These are phyloP conservation scores for Eptesicus fuscus DNA, from an alignment of 2,113 vertebrate species.

Conservation along the genomic window DNA sequence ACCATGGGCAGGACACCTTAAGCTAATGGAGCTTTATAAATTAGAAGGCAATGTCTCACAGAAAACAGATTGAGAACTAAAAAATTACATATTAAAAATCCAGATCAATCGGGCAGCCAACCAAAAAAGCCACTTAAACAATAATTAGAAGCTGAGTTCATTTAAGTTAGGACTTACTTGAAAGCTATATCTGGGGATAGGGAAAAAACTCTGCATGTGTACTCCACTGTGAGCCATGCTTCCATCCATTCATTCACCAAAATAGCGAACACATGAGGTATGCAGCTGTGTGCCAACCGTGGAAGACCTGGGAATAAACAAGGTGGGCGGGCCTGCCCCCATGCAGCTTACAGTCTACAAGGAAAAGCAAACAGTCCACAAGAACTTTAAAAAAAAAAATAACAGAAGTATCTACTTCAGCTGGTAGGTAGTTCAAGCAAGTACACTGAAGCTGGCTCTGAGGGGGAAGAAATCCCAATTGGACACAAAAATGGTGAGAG, in stretches of 20 bases:
- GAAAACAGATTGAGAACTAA: slow-evolving; percentile 36
- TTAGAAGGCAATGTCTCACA: not conserved
- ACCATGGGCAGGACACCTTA: not conserved
- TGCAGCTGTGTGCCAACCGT: not conserved
- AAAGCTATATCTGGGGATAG: not conserved
- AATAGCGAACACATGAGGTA: not conserved
- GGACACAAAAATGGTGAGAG: not conserved
- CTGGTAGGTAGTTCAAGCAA: not conserved
- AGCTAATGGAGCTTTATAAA: slow-evolving; percentile 30
- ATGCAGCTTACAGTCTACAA: not conserved
- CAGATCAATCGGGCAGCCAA: not conserved
- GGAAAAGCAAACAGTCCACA: not conserved
- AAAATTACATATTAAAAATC: slow-evolving; percentile 42
- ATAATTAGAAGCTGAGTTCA: slow-evolving; percentile 24
- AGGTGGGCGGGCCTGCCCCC: not conserved
- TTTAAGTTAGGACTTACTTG: not conserved
- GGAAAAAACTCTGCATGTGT: not conserved
- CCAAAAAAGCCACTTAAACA: slow-evolving; percentile 38
- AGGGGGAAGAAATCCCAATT: not conserved
- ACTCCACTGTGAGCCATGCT: not conserved
- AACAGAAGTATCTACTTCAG: not conserved
- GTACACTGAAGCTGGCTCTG: not conserved
- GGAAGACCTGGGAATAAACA: not conserved
- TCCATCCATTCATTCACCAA: not conserved
- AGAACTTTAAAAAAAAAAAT: not conserved